A percentile compares a stretch with the other conserved stretches of the same genome.
phyloP scores from a whole-genome alignment of 2,797 vertebrate species.

The Carcharodon carcharias region DNA sequence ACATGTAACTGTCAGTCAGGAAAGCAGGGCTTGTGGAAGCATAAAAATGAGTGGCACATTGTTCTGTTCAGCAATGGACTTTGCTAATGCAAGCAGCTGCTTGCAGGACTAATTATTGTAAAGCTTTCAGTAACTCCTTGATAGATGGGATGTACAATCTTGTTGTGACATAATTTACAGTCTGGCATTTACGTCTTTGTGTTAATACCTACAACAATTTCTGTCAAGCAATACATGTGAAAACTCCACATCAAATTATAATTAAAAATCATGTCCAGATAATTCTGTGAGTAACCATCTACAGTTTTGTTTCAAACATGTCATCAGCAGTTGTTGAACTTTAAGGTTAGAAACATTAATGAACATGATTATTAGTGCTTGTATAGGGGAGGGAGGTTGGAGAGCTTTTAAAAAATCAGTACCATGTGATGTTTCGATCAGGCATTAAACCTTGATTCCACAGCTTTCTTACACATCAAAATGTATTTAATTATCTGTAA shows the following conservation, averaged over 20 bases:
- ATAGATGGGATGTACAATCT: slow-evolving; percentile 31
- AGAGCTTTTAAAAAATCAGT: not conserved
- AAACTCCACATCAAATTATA: slow-evolving; percentile 18
- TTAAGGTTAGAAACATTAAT: not conserved
- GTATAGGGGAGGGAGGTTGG: not conserved
- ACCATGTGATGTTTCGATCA: not conserved
- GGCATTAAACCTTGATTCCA: not conserved
- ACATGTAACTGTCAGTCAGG: slow-evolving; percentile 49
- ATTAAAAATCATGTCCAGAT: slow-evolving; percentile 28
- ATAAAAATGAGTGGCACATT: slow-evolving; percentile 42
- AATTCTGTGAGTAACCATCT: not conserved
- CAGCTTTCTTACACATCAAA: not conserved
- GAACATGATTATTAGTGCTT: slow-evolving; percentile 16
- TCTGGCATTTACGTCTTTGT: not conserved
- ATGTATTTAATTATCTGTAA: not conserved
- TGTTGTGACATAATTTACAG: slow-evolving; percentile 26
- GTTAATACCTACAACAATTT: not conserved
- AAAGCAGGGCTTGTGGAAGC: slow-evolving; percentile 55
- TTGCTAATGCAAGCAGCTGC: slow-evolving; percentile 42
- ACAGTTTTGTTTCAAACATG: not conserved
- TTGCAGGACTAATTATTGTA: slow-evolving; percentile 46
- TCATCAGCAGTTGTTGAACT: not conserved
- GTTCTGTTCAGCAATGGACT: slow-evolving; percentile 46
- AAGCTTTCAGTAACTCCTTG: slow-evolving; percentile 45
- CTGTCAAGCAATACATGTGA: slow-evolving; percentile 4